Conservation (phyloP, 2,797 vertebrate genomes). For the Enteromius viviparus region DNA sequence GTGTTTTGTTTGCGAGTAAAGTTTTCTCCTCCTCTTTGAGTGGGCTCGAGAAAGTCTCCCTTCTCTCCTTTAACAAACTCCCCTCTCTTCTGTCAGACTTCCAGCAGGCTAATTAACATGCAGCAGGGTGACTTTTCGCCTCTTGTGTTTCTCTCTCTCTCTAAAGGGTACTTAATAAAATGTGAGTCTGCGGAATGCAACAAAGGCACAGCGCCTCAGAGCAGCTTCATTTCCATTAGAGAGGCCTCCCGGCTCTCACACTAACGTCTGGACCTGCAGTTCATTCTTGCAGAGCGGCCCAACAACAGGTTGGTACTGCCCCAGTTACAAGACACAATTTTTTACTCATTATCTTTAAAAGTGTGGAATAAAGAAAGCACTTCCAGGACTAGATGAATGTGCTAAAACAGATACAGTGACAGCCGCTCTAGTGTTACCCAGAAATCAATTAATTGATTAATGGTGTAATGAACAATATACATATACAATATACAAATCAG, state of each 20-base stretch:
- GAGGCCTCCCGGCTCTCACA: constrained; percentile 73
- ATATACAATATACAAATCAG: not conserved
- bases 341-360: constrained; percentile 8
- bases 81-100: constrained; percentile 67
- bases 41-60: constrained; percentile 49
- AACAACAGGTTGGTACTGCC: constrained; percentile 59
- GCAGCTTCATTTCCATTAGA: constrained; percentile 78
- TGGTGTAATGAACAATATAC: not conserved
- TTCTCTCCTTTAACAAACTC: constrained; percentile 74
- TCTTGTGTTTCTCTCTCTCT: constrained; percentile 76
- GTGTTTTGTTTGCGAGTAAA: constrained; percentile 68
- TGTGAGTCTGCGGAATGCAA: constrained; percentile 72
- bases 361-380: constrained; percentile 10
- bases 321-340: constrained; percentile 1
- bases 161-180: constrained; percentile 84
- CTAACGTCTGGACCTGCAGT: constrained; percentile 69
- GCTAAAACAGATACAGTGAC: not conserved
- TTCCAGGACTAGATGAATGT: not conserved
- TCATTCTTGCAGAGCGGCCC: constrained; percentile 70
- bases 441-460: not conserved
- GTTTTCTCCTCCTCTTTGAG: constrained; percentile 54
- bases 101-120: constrained; percentile 81
- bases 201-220: constrained; percentile 69
- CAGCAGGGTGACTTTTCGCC: constrained; percentile 80
- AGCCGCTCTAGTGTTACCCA: not conserved